phyloP scores from a whole-genome alignment of 2,797 vertebrate species.

The Philypnodon macrostomus region DNA sequence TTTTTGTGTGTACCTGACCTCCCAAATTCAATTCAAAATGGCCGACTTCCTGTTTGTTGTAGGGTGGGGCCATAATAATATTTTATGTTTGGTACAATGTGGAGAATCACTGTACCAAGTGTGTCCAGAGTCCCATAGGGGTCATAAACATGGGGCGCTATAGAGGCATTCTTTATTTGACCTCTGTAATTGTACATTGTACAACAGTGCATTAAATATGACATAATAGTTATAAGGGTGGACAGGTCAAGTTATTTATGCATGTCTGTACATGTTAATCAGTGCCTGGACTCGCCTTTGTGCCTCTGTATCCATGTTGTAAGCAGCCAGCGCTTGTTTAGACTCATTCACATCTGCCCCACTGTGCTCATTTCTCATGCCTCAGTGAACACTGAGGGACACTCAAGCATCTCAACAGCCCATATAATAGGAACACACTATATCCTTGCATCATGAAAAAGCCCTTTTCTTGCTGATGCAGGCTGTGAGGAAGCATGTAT shows the following conservation, averaged over 20 bases:
- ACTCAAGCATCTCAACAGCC: slow-evolving; percentile 10
- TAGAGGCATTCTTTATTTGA: too few relatives aligned
- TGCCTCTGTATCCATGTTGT: background rate
- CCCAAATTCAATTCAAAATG: too few relatives aligned
- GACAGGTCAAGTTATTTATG: background rate
- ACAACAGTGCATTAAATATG: too few relatives aligned
- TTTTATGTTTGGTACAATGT: too few relatives aligned
- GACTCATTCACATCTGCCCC: slow-evolving; percentile 32
- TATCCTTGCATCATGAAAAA: background rate
- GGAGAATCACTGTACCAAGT: too few relatives aligned
- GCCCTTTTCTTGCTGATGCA: slow-evolving; percentile 5
- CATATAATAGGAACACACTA: too few relatives aligned
- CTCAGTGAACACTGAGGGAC: slow-evolving; percentile 30
- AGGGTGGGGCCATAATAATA: too few relatives aligned
- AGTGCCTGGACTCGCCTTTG: slow-evolving; percentile 1
- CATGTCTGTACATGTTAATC: background rate
- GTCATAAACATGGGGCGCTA: too few relatives aligned
- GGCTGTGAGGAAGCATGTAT: background rate
- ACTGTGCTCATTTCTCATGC: slow-evolving; percentile 15
- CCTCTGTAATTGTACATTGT: too few relatives aligned
- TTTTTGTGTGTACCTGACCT: too few relatives aligned
- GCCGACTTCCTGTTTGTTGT: too few relatives aligned
- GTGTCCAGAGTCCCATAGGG: too few relatives aligned
- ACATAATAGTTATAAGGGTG: background rate
- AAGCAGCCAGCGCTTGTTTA: slow-evolving; percentile 32